Evolutionary conservation across 2,888 invertebrate genomes (phyloP), one percentile per base, ranked within the genome.

Genomic region (Augiades crinisus): DNA sequence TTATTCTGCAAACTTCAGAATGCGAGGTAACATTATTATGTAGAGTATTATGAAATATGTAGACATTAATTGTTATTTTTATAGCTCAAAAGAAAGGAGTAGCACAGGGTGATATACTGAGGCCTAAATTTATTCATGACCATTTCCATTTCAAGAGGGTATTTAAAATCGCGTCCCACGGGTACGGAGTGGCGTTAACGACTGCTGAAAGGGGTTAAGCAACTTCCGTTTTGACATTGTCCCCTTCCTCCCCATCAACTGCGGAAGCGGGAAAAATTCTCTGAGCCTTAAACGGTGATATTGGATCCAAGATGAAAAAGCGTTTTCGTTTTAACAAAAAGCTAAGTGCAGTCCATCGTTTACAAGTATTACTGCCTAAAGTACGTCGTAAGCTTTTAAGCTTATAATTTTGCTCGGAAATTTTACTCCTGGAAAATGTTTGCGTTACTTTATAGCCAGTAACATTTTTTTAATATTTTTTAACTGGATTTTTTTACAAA

Each of bases 111-210:
- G 17, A 24, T 43, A 22, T 17, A 40, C 31, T 22, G 33, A 16
- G 5, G 14, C 40, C 43, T 43, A 50, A 50, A 50, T 50, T 50
- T n/a, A 50, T 50, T 50, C 50, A 50, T 50, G 50, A 50, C 41
- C 40, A 10, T 33, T 47, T 21, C 31, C 33, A 50, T 36, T 50
- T 43, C 36, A 43, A 43, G 50, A 43, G 50, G 43, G 43, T 36
- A 36, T 50, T 50, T 36, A 43, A 50, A 43, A 43, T 41, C 50
- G 36, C 45, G 33, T 41, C 43, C 50, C 50, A 43, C 36, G 50
- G 49, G 41, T 3, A 22, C 49, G 19, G 34, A 49, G 49, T 41
- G 41, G 43, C 43, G 50, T 50, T 50, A 50, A 50, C 43, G 36
- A 50, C 43, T 49, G 21, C 47, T 50, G 50, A 43, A 50, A 50